These are phyloP conservation scores for Colletes gigas DNA, from an alignment of 1,140 invertebrate species.

Conservation along the genomic window DNA sequence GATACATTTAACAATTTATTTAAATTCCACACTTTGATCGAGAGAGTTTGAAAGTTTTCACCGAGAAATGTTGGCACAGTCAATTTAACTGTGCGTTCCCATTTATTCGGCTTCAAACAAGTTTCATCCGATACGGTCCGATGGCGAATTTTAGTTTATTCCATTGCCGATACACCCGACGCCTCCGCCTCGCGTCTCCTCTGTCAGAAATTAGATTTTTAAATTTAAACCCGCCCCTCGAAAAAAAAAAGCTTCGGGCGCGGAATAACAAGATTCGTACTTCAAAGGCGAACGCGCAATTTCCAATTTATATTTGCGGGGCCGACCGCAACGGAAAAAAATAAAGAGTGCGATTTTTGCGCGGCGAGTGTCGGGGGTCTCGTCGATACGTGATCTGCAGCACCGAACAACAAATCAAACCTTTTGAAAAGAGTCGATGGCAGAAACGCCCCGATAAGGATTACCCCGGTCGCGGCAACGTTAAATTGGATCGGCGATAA, in stretches of 20 bases:
- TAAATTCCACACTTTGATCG: background rate
- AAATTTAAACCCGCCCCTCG: background rate
- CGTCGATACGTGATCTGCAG: background rate
- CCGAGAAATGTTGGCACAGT: background rate
- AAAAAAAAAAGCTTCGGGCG: background rate
- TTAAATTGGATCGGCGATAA: conserved; percentile 39
- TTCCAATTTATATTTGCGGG: background rate
- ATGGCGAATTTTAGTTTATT: conserved; percentile 17
- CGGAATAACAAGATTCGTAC: conserved; percentile 3
- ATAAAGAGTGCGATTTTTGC: background rate
- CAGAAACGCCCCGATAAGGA: conserved; percentile 28
- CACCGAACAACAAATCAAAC: conserved; percentile 15
- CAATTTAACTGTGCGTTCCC: background rate
- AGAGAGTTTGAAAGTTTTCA: background rate
- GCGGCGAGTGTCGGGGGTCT: background rate
- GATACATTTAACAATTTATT: background rate
- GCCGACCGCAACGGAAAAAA: too few relatives aligned
- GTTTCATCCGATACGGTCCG: background rate
- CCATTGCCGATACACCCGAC: background rate
- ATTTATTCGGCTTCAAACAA: background rate
- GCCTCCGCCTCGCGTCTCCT: background rate
- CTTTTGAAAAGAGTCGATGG: conserved; percentile 8
- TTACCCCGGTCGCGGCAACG: conserved; percentile 14
- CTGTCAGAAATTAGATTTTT: conserved; percentile 14
- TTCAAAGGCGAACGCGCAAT: background rate